Conservation (phyloP, 1,140 invertebrate species). For the Neotoxoptera formosana region DNA sequence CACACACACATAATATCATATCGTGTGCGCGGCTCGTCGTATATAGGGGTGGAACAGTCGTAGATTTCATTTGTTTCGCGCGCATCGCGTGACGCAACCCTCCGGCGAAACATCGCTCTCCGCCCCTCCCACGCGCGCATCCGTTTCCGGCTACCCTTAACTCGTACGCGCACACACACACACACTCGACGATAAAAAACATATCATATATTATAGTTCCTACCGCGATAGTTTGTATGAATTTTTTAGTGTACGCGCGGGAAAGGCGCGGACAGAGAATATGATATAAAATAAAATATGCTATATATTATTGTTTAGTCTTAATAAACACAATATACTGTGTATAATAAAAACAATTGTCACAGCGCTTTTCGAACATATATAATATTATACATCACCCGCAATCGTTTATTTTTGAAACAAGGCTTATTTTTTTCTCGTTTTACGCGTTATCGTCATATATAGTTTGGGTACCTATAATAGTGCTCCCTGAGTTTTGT, state of each 20-base stretch:
- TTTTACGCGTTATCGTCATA: background rate
- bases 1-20: too few species aligned
- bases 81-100: conserved; percentile 32
- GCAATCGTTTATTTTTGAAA: background rate
- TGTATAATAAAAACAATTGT: background rate
- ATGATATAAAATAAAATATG: background rate
- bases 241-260: background rate
- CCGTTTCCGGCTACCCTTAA: conserved; percentile 40
- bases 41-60: background rate
- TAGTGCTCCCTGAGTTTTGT: background rate
- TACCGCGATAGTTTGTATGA: too few species aligned
- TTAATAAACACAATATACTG: too few species aligned
- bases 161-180: background rate
- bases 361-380: background rate
- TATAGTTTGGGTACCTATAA: too few species aligned
- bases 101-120: background rate
- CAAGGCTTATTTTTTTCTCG: background rate
- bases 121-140: background rate
- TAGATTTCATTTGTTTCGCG: conserved; percentile 51
- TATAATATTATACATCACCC: too few species aligned
- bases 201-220: too few species aligned
- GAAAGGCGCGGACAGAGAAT: background rate
- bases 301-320: background rate
- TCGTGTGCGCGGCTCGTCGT: background rate
- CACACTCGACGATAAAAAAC: background rate